Conservation (phyloP, 2,797 vertebrate species). For the Manis pentadactyla region DNA sequence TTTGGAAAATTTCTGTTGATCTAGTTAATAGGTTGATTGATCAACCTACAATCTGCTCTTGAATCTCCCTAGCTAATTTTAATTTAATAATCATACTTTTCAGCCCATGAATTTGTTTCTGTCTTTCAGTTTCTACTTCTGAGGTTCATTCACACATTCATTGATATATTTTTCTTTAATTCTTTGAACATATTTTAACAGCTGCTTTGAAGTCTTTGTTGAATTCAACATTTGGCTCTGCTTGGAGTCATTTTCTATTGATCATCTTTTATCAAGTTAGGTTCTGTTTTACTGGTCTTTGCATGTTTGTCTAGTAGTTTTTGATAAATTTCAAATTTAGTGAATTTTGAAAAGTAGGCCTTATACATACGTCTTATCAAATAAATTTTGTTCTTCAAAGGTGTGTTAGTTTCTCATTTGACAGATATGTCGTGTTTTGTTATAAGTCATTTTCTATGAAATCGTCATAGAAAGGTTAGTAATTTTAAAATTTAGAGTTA, state of each 20-base stretch:
- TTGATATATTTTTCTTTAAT: conserved; percentile 11
- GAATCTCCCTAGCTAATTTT: not conserved
- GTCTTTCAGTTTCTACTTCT: not conserved
- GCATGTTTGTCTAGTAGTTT: conserved; percentile 8
- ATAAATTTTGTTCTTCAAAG: not conserved
- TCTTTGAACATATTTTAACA: conserved; percentile 28
- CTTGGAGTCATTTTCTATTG: not conserved
- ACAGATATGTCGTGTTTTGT: not conserved
- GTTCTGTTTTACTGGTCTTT: not conserved
- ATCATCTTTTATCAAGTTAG: not conserved
- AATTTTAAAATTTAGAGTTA: conserved; percentile 13
- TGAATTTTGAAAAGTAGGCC: conserved; percentile 5
- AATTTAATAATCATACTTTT: not conserved
- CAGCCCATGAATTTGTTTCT: not conserved
- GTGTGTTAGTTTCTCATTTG: not conserved
- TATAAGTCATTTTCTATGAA: not conserved
- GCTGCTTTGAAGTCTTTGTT: conserved; percentile 13
- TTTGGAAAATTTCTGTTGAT: not conserved
- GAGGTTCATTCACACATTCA: not conserved
- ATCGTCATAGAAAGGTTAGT: not conserved
- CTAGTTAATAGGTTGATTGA: not conserved
- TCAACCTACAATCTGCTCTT: not conserved
- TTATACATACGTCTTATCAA: not conserved
- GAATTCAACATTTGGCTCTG: not conserved
- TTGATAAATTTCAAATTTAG: conserved; percentile 18